Base-by-base conservation (phyloP, 2,797 vertebrate species). In the Carcharodon carcharias region DNA sequence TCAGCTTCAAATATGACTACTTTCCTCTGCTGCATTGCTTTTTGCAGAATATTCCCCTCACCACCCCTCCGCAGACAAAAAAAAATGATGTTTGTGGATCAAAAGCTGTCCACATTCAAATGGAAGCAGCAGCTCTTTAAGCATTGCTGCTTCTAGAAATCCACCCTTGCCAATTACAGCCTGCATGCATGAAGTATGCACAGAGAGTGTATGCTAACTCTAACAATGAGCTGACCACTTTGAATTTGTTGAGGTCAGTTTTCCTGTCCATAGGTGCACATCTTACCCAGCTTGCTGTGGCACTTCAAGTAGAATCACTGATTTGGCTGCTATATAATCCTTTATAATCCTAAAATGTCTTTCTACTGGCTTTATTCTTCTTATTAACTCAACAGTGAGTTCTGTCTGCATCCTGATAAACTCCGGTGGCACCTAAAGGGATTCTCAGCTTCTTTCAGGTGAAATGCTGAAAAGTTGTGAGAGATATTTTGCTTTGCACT, bases 321-420 rank as follows among this genome's bases (percentile, higher is more conserved):
- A 63, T 63, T 92, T 92, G 56, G 16, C 56, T 61, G 40, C 56
- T 58, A 35, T 61, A 31, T 91, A 91, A 58, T 91, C 88, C 14
- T 91, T 91, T 35, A 35, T 91, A 91, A 92, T 92, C 58, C 89
- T 63, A 61, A 61, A 61, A 63, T 92, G 35, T 3, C 6, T 61
- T 92, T 89, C 89, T 63, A 35, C 89, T n/a, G 89, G 89, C 89
- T 92, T 92, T 61, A 63, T 63, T 63, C 16, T 63, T 63, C 58
- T 61, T 92, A n/a, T 63, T 63, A 63, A 63, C 56, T 92, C 58
- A 92, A 40, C 89, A 92, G 35, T 18, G 58, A 92, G 16, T 92
- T 63, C 89, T 61, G 58, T n/a, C 58, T 40, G 63, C 58, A 63
- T 61, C 58, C 89, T 63, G 58, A 61, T 63, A 61, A 35, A 63